Percentiles rank a stretch among this genome's conserved stretches.
Conservation (phyloP, 2,888 invertebrate genomes). For the Oscheius sp. region DNA sequence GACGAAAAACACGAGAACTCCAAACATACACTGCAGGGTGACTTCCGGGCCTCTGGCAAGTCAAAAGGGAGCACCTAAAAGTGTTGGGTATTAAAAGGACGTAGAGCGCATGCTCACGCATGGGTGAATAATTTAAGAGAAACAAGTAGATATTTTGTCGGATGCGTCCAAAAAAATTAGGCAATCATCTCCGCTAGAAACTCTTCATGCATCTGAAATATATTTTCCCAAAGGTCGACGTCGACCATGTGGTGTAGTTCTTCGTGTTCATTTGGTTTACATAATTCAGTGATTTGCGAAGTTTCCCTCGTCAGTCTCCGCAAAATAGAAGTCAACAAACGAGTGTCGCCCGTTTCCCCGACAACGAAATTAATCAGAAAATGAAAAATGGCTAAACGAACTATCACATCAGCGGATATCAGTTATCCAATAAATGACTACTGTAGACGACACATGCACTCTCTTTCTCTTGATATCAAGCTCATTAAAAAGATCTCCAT, state of each 20-base stretch:
- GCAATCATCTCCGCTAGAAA: too few relatives aligned
- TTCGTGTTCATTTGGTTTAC: too few relatives aligned
- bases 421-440: too few relatives aligned
- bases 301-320: too few relatives aligned
- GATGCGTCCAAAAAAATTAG: constrained; percentile 8
- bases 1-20: background rate
- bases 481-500: too few relatives aligned
- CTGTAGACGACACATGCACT: too few relatives aligned
- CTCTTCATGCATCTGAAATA: too few relatives aligned
- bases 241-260: too few relatives aligned
- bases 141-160: constrained; percentile 5
- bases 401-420: background rate
- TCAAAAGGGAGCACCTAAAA: constrained; percentile 4
- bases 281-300: too few relatives aligned
- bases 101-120: constrained; percentile 11
- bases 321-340: too few relatives aligned
- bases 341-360: background rate
- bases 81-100: background rate
- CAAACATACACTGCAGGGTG: background rate
- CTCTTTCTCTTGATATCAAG: too few relatives aligned
- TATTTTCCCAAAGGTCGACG: too few relatives aligned
- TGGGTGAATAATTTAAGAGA: constrained; percentile 30
- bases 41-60: background rate
- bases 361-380: constrained; percentile 6
- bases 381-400: background rate